Conservation (phyloP, 1,140 invertebrate genomes). For the Mactra quadrangularis region DNA sequence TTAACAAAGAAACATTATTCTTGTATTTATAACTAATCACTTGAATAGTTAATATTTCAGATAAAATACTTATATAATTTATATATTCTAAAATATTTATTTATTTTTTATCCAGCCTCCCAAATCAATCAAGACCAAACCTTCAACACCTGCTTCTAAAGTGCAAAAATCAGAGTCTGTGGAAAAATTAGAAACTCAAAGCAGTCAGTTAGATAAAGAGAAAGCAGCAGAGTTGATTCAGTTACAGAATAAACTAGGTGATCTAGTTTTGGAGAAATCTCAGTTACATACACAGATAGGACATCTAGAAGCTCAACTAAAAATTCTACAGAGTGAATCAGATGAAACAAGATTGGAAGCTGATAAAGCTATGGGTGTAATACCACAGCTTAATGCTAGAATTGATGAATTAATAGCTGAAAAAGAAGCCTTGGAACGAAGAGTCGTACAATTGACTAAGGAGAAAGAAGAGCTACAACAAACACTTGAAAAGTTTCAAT, state of each 20-base stretch:
- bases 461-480: constrained; percentile 43
- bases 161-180: constrained; percentile 30
- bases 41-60: too few relatives aligned
- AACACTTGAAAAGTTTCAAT: constrained; percentile 42
- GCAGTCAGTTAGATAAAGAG: constrained; percentile 27
- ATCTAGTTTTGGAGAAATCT: constrained; percentile 58
- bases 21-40: too few relatives aligned
- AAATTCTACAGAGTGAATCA: constrained; percentile 45
- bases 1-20: too few relatives aligned
- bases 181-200: constrained; percentile 25
- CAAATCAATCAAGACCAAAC: too few relatives aligned
- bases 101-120: too few relatives aligned
- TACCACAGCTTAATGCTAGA: constrained; percentile 24
- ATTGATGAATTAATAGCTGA: constrained; percentile 31
- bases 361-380: constrained; percentile 26
- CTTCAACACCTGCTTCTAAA: too few relatives aligned
- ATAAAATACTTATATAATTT: too few relatives aligned
- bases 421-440: constrained; percentile 25
- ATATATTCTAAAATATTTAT: too few relatives aligned
- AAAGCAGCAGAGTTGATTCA: constrained; percentile 32
- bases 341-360: constrained; percentile 31
- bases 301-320: constrained; percentile 46
- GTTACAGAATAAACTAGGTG: constrained; percentile 52
- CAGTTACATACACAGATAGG: constrained; percentile 46
- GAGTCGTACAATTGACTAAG: not conserved